phyloP scores from a whole-genome alignment of 2,113 vertebrate genomes.

The Strigops habroptila region DNA sequence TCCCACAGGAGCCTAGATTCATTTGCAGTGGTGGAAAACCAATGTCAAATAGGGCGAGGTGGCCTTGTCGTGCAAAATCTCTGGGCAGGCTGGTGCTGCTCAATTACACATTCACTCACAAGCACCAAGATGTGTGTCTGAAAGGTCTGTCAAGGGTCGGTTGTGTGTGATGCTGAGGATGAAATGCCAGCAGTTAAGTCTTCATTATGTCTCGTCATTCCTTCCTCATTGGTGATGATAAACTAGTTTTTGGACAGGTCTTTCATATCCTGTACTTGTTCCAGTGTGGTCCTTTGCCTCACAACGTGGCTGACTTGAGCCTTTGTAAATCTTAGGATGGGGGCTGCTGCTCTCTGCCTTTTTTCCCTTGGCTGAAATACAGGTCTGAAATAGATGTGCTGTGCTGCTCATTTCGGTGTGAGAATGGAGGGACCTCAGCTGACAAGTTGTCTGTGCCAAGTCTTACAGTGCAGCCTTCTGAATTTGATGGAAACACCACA shows the following conservation, averaged over 20 bases:
- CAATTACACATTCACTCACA: fast-evolving
- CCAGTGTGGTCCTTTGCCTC: not conserved
- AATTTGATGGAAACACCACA: fast-evolving
- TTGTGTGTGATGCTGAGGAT: not conserved
- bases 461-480: not conserved
- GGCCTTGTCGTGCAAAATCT: not conserved
- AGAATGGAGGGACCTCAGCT: not conserved
- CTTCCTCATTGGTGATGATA: not conserved
- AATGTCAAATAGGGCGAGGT: not conserved
- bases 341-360: not conserved
- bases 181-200: not conserved
- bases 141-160: too few species aligned
- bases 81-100: not conserved
- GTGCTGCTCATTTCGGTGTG: not conserved
- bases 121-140: not conserved
- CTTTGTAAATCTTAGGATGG: not conserved
- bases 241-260: not conserved
- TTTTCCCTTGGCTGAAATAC: not conserved
- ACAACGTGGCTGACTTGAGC: not conserved
- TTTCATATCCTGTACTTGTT: not conserved
- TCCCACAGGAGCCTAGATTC: not conserved
- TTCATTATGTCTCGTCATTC: not conserved
- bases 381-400: not conserved
- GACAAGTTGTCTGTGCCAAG: not conserved
- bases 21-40: not conserved